phyloP scores from a whole-genome alignment of 2,888 invertebrate genomes.

The Aphodius sticticus region DNA sequence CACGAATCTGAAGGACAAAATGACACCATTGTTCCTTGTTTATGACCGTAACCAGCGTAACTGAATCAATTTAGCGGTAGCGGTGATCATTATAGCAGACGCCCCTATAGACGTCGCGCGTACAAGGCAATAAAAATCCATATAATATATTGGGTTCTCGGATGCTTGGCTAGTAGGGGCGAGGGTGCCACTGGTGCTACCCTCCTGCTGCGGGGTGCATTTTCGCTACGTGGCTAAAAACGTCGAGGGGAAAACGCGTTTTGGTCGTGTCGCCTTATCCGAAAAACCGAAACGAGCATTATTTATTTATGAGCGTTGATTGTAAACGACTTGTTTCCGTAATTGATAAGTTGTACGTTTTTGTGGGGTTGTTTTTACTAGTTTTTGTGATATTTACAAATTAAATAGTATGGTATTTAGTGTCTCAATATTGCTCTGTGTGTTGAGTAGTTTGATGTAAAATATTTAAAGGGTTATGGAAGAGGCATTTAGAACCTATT shows the following conservation, averaged over 20 bases:
- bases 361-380: neutral
- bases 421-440: too few species aligned
- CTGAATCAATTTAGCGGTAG: conserved; percentile 59
- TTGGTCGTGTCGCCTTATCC: neutral
- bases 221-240: neutral
- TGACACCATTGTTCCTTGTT: conserved; percentile 38
- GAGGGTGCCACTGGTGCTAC: conserved; percentile 12
- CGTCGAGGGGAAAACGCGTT: neutral
- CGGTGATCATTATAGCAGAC: conserved; percentile 56
- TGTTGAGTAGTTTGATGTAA: too few species aligned
- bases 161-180: conserved; percentile 13
- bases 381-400: too few species aligned
- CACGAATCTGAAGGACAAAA: neutral
- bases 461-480: too few species aligned
- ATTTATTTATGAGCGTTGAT: neutral
- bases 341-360: neutral
- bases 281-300: neutral
- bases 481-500: too few species aligned
- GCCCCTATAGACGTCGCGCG: conserved; percentile 46
- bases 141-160: conserved; percentile 59
- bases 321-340: neutral
- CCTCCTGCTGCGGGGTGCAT: neutral
- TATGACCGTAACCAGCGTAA: conserved; percentile 47
- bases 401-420: too few species aligned
- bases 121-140: conserved; percentile 61